Base-by-base conservation (phyloP, 1,140 invertebrate species). In the Ridgeia piscesae region DNA sequence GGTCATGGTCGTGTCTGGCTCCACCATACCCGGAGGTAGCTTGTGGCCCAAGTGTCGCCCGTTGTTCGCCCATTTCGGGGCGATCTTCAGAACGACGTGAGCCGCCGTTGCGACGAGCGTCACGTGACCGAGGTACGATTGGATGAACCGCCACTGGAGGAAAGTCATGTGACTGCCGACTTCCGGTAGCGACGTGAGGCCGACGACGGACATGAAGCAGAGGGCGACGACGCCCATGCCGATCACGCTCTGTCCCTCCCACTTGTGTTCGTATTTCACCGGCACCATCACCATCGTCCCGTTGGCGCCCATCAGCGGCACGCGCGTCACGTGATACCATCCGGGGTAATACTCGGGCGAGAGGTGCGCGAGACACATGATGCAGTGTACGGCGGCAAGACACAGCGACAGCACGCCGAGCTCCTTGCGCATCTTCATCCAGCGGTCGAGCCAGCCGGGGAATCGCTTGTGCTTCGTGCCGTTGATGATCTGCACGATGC, bases 381-480 rank as follows among this genome's bases (percentile, higher is more conserved):
- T 93, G 8, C 94, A 95, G 91, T 96, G 95, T 1, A 94, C 91
- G 48, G 93, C 90, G 14, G 93, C 94, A 31, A 96, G 93, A 6
- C 93, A 92, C 91, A 95, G 94, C 33, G 94, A 93, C 50, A 95
- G 93, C 11, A 95, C 91, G 77, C 95, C 95, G 0, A 96, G 93
- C 92, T 95, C 34, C 91, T 95, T 95, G 14, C 95, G 92, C 9
- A 92, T 93, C 89, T 94, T 94, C 89, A 96, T 88, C 95, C 95
- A 96, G 34, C 93, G 92, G 48, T 95, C 94, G 31, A 96, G 48
- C 94, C 94, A 95, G 50, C 91, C 89, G n/a, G 95, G 95, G 92
- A 96, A 95, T 8, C 93, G 90, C 35, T 94, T 94, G 92, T 95
- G 94, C 91, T 95, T 95, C 77, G 95, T 95, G 31, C 95, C 95